These are phyloP conservation scores for Chamaea fasciata DNA, from an alignment of 2,113 vertebrate species.

Conservation along the genomic window DNA sequence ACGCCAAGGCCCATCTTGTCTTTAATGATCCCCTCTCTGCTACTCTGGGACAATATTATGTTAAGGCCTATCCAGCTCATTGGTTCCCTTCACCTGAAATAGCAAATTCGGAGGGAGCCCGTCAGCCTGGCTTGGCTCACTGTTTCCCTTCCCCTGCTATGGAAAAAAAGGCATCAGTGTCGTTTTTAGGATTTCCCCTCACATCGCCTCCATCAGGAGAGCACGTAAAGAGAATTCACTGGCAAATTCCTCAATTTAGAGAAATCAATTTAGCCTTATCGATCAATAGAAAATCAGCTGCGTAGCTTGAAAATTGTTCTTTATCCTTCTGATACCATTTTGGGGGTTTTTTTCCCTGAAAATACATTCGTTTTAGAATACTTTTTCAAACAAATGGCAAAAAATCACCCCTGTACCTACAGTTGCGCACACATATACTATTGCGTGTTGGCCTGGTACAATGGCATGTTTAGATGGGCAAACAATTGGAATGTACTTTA, in stretches of 20 bases:
- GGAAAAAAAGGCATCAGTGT: neutral
- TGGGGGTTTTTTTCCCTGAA: neutral
- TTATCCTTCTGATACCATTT: neutral
- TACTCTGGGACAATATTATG: neutral
- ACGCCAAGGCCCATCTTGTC: neutral
- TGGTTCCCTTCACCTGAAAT: constrained; percentile 19
- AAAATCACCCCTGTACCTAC: neutral
- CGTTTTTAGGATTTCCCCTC: neutral
- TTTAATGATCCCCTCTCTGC: constrained; percentile 27
- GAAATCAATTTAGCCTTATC: neutral
- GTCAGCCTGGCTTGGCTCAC: neutral
- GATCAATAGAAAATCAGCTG: neutral
- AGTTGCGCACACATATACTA: neutral
- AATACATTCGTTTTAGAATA: neutral
- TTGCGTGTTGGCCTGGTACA: neutral
- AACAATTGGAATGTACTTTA: neutral
- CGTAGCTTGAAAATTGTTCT: neutral
- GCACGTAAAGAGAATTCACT: neutral
- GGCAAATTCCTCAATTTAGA: neutral
- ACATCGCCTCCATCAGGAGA: neutral
- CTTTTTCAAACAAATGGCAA: neutral
- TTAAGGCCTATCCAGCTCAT: neutral
- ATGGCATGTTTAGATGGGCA: neutral
- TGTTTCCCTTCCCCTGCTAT: neutral
- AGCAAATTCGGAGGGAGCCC: neutral